Conservation (phyloP, 2,113 vertebrate species). For the Dipodomys ordii region DNA sequence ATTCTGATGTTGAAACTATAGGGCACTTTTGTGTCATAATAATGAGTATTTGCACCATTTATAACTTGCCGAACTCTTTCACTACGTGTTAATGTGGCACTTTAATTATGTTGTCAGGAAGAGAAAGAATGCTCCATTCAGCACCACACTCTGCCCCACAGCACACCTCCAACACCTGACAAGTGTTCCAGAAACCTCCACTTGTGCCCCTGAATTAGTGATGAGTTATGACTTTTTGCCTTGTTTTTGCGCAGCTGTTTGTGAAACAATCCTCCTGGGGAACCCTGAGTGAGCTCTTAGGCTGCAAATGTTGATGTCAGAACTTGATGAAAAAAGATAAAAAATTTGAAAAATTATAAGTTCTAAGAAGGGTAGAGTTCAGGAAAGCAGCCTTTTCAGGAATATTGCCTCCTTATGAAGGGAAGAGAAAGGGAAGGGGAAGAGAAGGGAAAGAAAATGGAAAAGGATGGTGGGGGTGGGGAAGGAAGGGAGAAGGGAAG, state of each 20-base stretch:
- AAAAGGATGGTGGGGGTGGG: no score
- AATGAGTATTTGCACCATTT: not conserved
- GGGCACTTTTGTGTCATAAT: not conserved
- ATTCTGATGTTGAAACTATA: not conserved
- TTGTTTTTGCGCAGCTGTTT: not conserved
- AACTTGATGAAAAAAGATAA: not conserved
- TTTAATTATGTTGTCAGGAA: slow-evolving; percentile 31
- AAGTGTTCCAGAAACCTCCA: not conserved
- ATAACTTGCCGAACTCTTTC: slow-evolving; percentile 10
- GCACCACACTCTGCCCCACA: not conserved
- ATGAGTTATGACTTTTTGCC: not conserved
- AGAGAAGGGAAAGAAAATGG: not conserved
- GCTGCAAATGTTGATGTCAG: not conserved
- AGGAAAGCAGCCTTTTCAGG: not conserved
- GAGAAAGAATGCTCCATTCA: not conserved
- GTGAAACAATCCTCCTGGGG: not conserved
- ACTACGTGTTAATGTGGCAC: not conserved
- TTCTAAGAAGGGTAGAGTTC: not conserved
- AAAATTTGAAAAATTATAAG: not conserved
- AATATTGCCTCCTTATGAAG: not conserved
- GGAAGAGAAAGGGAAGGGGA: not conserved
- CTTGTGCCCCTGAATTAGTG: no score
- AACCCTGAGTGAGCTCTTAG: not conserved
- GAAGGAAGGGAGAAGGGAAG: no score
- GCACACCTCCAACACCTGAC: no score